Base-by-base conservation (phyloP, 2,888 invertebrate genomes). In the Shargacucullia verbasci region DNA sequence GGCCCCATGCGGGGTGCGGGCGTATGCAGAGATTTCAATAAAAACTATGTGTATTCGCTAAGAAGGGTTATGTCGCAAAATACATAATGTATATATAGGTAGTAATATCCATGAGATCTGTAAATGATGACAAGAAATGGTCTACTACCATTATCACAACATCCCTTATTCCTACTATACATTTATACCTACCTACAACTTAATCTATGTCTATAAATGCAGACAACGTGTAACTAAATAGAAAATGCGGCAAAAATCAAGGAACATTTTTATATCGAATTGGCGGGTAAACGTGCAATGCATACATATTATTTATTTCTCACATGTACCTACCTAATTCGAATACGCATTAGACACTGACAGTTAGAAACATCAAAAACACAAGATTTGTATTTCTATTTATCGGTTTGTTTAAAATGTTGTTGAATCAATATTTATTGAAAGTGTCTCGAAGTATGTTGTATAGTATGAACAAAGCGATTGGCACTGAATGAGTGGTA, bases 1-100 rank as follows among this genome's bases (percentile, higher is more conserved):
- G 82, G 83, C 83, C 87, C 86, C 86, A 85, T 86, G 85, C 87
- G 84, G 84, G 84, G 83, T 56, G 69, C 72, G 83, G 84, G 50
- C 58, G 73, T 78, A 68, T 59, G 78, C 59, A 60, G 74, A 67
- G 78, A 79, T 78, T 80, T 78, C 78, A 80, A 87, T 82, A 84
- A 80, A 77, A 80, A 73, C 62, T 61, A 72, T 68, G 66, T 68
- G 71, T 68, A 70, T 67, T 65, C 61, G 71, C 73, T 72, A 70
- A 74, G 79, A 84, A 86, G 82, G 83, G 85, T 84, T 84, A 79
- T 82, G 79, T 81, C 76, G 80, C 80, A 59, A 80, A 75, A 66
- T 59, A 48, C 10, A 12, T 37, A 20, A 27, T 13, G 20, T 33
- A 11, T 20, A 20, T 12, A 7, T 11, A 3, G 13, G 3, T 6